These are phyloP conservation scores for Ormyrus pomaceus DNA, from an alignment of 2,888 invertebrate species.

Conservation along the genomic window DNA sequence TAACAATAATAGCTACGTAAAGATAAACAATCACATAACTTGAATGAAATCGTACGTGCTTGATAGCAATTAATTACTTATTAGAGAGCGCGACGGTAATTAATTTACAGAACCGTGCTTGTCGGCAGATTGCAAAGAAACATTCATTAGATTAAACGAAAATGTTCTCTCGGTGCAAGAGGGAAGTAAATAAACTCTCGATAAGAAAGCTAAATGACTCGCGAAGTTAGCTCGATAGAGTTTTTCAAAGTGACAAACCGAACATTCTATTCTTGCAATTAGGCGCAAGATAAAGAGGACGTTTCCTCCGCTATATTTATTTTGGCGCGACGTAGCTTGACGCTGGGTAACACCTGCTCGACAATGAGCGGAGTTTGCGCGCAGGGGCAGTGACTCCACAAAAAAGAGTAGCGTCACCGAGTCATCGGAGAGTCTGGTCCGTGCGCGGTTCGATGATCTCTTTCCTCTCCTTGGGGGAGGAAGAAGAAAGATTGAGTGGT, in stretches of 20 bases:
- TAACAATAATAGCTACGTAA: too few species aligned
- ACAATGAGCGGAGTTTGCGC: slow-evolving; percentile 9
- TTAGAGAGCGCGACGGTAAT: too few species aligned
- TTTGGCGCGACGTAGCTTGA: not conserved
- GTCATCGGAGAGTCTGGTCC: not conserved
- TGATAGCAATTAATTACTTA: too few species aligned
- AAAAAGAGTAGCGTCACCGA: not conserved
- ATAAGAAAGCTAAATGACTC: not conserved
- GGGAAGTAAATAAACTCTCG: not conserved
- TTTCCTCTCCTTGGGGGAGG: slow-evolving; percentile 9
- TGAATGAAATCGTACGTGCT: too few species aligned
- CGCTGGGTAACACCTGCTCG: slow-evolving; percentile 15
- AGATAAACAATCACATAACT: too few species aligned
- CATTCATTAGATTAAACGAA: not conserved
- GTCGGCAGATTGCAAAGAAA: not conserved
- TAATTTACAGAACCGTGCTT: not conserved
- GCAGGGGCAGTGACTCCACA: slow-evolving; percentile 15
- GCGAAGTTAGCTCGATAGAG: not conserved
- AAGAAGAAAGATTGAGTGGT: slow-evolving; percentile 22
- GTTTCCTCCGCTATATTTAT: too few species aligned
- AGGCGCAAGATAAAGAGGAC: too few species aligned
- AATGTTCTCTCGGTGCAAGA: not conserved
- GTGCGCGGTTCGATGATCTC: slow-evolving; percentile 28
- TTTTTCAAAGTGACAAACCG: not conserved
- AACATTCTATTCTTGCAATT: too few species aligned